Percentiles rank a stretch among this genome's conserved stretches.
Evolutionary conservation across 2,113 vertebrate species (phyloP).

Genomic region (Leptodactylus fuscus): DNA sequence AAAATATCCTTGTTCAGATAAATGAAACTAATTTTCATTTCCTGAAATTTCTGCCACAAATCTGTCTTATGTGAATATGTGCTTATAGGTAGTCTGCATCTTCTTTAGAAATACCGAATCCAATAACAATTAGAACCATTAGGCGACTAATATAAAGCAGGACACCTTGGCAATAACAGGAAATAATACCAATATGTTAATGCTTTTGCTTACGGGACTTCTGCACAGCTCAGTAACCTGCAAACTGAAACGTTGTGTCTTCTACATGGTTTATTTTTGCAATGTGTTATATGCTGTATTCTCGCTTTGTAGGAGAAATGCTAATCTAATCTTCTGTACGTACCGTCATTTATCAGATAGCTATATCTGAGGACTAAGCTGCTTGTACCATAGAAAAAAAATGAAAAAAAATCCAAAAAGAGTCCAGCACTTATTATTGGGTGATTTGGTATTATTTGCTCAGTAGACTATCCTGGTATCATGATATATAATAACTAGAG

Average conservation of each 20-base stretch:
- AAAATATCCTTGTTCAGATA: too few species aligned
- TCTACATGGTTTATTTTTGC: constrained; percentile 26
- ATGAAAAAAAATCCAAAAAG: not conserved
- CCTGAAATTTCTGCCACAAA: too few species aligned
- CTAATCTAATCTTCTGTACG: not conserved
- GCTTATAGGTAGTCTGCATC: not conserved
- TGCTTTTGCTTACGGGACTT: constrained; percentile 48
- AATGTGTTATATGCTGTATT: not conserved
- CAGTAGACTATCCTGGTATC: not conserved
- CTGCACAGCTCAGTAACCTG: constrained; percentile 54
- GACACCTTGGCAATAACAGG: constrained; percentile 49
- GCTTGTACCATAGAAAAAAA: not conserved
- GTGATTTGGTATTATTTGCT: not conserved
- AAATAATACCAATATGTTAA: constrained; percentile 22
- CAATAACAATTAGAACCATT: not conserved
- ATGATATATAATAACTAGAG: too few species aligned
- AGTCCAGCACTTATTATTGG: not conserved
- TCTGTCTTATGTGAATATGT: too few species aligned
- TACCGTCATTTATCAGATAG: not conserved
- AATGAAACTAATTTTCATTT: not conserved
- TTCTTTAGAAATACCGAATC: not conserved
- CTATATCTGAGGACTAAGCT: not conserved
- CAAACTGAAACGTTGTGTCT: constrained; percentile 10
- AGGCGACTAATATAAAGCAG: not conserved
- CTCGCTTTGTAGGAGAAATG: constrained; percentile 39